Conservation (phyloP, 1,140 invertebrate genomes). For the Drosophila triauraria region DNA sequence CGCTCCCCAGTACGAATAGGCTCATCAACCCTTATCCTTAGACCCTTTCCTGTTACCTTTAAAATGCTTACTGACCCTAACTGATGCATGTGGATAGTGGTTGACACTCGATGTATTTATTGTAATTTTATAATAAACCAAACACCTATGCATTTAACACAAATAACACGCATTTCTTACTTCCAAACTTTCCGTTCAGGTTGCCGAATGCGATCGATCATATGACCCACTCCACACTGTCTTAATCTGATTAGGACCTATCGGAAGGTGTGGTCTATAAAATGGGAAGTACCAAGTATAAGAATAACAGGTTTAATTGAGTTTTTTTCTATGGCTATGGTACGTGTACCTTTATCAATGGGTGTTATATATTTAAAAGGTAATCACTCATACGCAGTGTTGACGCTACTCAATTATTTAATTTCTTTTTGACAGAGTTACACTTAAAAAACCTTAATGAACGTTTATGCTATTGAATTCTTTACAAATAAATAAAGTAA, state of each 20-base stretch:
- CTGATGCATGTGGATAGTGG: constrained; percentile 21
- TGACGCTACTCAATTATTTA: not conserved
- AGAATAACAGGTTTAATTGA: constrained; percentile 8
- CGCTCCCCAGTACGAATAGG: constrained; percentile 81
- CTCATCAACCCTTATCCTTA: constrained; percentile 14
- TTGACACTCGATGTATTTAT: constrained; percentile 45
- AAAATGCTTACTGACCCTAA: not conserved
- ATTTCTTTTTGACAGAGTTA: no score
- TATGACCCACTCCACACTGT: constrained; percentile 21
- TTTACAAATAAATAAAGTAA: no score
- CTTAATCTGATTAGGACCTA: constrained; percentile 22
- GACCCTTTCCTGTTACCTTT: not conserved
- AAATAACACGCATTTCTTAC: not conserved
- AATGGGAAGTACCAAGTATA: not conserved
- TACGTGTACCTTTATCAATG: no score
- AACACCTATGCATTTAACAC: constrained; percentile 44
- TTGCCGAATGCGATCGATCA: constrained; percentile 13
- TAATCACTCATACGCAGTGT: not conserved
- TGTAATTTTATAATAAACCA: constrained; percentile 56
- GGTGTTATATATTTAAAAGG: not conserved
- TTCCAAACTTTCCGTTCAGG: constrained; percentile 22
- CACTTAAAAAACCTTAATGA: no score
- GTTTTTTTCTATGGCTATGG: no score
- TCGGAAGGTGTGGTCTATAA: not conserved
- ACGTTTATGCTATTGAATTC: no score